A percentile compares a stretch with the other conserved stretches of the same genome.
Evolutionary conservation across 2,113 vertebrate genomes (phyloP).

Genomic region (Hippocampus mohnikei): DNA sequence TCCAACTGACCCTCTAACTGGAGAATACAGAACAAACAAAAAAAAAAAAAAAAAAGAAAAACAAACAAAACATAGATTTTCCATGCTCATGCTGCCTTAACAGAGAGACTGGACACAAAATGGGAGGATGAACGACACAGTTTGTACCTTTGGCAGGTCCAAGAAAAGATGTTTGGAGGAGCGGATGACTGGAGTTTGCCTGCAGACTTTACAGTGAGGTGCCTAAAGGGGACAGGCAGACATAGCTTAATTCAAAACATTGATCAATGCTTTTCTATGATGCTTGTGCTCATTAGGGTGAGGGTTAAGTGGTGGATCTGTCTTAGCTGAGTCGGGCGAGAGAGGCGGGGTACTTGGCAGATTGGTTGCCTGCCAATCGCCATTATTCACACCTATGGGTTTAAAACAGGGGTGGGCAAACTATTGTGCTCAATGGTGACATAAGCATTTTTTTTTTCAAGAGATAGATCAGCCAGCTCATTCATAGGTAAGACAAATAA

Average conservation of each 20-base stretch:
- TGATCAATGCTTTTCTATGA: neutral
- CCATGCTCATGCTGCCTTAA: neutral
- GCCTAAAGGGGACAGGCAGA: constrained; percentile 64
- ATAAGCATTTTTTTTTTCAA: too few relatives aligned
- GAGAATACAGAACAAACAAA: neutral
- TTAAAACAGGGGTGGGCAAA: too few relatives aligned
- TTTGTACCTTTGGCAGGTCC: constrained; percentile 84
- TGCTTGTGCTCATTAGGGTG: too few relatives aligned
- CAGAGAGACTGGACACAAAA: neutral
- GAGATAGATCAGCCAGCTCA: too few relatives aligned
- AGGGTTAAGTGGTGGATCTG: too few relatives aligned
- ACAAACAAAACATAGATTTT: neutral
- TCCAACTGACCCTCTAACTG: constrained; percentile 83
- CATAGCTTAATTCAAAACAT: neutral
- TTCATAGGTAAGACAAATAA: too few relatives aligned
- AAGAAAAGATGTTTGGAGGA: constrained; percentile 90
- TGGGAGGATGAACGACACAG: neutral
- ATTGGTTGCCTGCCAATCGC: too few relatives aligned
- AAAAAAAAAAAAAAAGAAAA: too few relatives aligned
- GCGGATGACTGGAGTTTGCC: constrained; percentile 74
- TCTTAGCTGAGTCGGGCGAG: too few relatives aligned
- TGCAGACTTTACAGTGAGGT: constrained; percentile 90
- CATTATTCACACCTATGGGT: too few relatives aligned
- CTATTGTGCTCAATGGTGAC: too few relatives aligned
- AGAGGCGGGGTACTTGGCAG: too few relatives aligned